Conservation (phyloP, 2,113 vertebrate species). For the Ageneiosus marmoratus region DNA sequence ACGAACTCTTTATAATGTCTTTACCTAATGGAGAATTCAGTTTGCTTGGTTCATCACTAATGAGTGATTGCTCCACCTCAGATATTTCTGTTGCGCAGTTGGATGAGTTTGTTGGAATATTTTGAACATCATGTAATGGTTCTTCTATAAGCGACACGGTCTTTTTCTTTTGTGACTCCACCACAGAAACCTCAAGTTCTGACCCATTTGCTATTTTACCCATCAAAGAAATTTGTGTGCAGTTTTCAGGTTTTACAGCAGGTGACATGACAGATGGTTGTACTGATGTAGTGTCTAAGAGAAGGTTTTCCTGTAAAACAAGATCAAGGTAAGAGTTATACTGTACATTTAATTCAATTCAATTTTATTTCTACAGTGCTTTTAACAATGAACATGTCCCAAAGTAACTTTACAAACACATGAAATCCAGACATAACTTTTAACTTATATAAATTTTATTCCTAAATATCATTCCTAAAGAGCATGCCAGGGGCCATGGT, state of each 20-base stretch:
- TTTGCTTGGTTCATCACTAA: not conserved
- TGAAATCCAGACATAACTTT: too few species aligned
- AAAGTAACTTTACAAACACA: too few species aligned
- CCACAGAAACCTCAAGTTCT: not conserved
- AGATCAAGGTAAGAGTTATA: not conserved
- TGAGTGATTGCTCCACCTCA: not conserved
- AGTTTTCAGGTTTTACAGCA: not conserved
- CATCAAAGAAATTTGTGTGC: not conserved
- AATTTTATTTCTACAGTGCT: too few species aligned
- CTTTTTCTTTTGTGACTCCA: not conserved
- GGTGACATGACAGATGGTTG: not conserved
- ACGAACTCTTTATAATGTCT: not conserved
- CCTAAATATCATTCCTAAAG: too few species aligned
- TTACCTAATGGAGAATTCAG: not conserved
- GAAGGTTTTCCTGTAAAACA: constrained; percentile 27
- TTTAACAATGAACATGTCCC: too few species aligned
- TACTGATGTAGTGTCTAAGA: not conserved
- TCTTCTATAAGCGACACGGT: not conserved
- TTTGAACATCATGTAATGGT: not conserved
- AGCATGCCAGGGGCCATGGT: too few species aligned
- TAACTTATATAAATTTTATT: too few species aligned
- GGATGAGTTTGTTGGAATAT: not conserved
- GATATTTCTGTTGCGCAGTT: not conserved
- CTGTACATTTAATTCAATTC: too few species aligned
- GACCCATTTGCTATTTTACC: not conserved